Conservation (phyloP, 2,113 vertebrate genomes). For the Rhadina sibilatrix region DNA sequence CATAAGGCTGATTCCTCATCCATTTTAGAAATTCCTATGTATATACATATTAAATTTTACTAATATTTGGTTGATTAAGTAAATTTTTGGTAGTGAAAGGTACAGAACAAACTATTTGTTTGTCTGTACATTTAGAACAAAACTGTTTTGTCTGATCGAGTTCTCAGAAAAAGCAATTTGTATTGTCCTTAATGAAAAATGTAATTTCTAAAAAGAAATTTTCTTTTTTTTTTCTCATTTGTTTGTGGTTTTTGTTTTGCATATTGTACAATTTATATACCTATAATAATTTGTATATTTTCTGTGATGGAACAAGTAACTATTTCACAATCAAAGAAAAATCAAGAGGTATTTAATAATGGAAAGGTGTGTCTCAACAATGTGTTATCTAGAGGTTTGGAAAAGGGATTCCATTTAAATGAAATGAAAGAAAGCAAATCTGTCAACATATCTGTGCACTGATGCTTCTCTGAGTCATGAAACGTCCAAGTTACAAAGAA, state of each 20-base stretch:
- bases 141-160: background rate
- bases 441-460: constrained; percentile 41
- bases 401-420: constrained; percentile 63
- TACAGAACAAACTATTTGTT: background rate
- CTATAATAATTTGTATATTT: background rate
- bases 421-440: constrained; percentile 67
- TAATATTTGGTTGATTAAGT: background rate
- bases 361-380: constrained; percentile 1
- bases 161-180: background rate
- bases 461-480: constrained; percentile 50
- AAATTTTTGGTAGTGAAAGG: background rate
- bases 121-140: background rate
- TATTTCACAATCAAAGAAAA: background rate
- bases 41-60: background rate
- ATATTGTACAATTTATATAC: background rate
- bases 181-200: background rate
- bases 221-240: background rate
- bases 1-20: background rate
- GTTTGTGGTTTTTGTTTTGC: background rate
- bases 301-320: background rate
- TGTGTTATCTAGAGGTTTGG: constrained; percentile 48
- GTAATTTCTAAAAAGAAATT: background rate
- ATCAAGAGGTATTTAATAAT: background rate
- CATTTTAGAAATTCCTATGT: background rate
- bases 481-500: constrained; percentile 32